Conservation (phyloP, 2,113 vertebrate genomes). For the Siniperca chuatsi region DNA sequence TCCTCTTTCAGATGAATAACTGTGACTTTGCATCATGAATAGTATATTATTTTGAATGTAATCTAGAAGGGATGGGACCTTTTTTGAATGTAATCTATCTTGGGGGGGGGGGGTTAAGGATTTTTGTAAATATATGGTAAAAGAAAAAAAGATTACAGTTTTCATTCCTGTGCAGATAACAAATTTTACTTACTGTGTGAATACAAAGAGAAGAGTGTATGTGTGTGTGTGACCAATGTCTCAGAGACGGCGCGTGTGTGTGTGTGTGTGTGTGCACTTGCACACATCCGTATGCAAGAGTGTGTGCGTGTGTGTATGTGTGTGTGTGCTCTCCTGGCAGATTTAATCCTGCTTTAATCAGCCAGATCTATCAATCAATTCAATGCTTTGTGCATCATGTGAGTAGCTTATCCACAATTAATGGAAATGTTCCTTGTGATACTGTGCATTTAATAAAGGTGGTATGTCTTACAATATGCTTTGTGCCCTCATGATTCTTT, state of each 20-base stretch:
- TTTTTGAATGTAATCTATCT: conserved; percentile 83
- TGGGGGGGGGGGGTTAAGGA: conserved; percentile 21
- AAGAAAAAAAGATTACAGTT: conserved; percentile 71
- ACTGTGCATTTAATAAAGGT: conserved; percentile 98
- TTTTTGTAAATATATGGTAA: conserved; percentile 79
- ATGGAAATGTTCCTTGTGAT: conserved; percentile 98
- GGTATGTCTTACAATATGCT: conserved; percentile 90
- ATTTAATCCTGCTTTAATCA: conserved; percentile 94
- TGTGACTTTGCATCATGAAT: conserved; percentile 92
- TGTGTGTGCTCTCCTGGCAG: conserved; percentile 88
- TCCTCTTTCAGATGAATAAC: conserved; percentile 84
- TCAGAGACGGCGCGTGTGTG: conserved; percentile 67
- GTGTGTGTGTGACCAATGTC: conserved; percentile 68
- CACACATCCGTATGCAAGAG: conserved; percentile 46
- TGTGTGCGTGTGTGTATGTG: conserved; percentile 58
- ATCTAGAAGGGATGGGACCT: conserved; percentile 74
- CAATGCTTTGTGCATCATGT: conserved; percentile 96
- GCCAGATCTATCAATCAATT: conserved; percentile 86
- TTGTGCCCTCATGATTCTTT: neutral
- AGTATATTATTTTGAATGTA: conserved; percentile 87
- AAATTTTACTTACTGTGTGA: conserved; percentile 76
- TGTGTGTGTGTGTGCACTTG: conserved; percentile 41
- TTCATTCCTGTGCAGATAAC: conserved; percentile 78
- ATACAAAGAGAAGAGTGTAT: conserved; percentile 57
- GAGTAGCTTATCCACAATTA: conserved; percentile 96